A percentile compares a stretch with the other conserved stretches of the same genome.
phyloP scores from a whole-genome alignment of 2,888 invertebrate species.

The Athripsodes cinereus region DNA sequence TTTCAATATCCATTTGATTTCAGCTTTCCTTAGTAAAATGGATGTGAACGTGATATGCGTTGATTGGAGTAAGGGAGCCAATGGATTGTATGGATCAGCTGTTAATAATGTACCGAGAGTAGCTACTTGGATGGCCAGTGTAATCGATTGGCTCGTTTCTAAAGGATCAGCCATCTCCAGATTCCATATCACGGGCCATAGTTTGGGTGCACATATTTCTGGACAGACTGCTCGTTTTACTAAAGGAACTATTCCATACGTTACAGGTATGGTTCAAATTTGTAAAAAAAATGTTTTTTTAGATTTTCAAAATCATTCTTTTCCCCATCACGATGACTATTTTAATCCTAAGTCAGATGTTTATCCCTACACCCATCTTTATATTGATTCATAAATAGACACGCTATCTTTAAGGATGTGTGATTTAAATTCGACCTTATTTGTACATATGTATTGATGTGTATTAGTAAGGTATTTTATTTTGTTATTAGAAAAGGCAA shows the following conservation, averaged over 20 bases:
- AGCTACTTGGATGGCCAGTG: slow-evolving; percentile 9
- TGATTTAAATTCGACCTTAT: no score
- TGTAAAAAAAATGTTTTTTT: background rate
- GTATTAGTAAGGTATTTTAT: no score
- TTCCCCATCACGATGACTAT: no score
- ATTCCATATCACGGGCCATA: slow-evolving; percentile 22
- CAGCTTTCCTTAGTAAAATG: slow-evolving; percentile 10
- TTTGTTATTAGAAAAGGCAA: no score
- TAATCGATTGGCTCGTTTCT: slow-evolving; percentile 17
- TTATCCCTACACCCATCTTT: no score
- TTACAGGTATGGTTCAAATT: slow-evolving; percentile 17
- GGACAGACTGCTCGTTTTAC: slow-evolving; percentile 15
- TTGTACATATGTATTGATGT: no score
- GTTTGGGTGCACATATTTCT: slow-evolving; percentile 20
- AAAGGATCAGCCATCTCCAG: slow-evolving; percentile 4
- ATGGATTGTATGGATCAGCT: slow-evolving; percentile 14
- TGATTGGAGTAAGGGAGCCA: slow-evolving; percentile 17
- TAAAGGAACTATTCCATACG: slow-evolving; percentile 15
- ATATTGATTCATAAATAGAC: no score
- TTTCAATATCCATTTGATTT: background rate
- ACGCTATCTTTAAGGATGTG: no score
- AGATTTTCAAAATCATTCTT: background rate
- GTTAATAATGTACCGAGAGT: slow-evolving; percentile 13
- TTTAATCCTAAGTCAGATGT: no score
- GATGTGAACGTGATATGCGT: slow-evolving; percentile 17